Percentiles rank a stretch among this genome's conserved stretches.
Evolutionary conservation across 1,140 invertebrate genomes (phyloP).

Genomic region (Marisa cornuarietis): DNA sequence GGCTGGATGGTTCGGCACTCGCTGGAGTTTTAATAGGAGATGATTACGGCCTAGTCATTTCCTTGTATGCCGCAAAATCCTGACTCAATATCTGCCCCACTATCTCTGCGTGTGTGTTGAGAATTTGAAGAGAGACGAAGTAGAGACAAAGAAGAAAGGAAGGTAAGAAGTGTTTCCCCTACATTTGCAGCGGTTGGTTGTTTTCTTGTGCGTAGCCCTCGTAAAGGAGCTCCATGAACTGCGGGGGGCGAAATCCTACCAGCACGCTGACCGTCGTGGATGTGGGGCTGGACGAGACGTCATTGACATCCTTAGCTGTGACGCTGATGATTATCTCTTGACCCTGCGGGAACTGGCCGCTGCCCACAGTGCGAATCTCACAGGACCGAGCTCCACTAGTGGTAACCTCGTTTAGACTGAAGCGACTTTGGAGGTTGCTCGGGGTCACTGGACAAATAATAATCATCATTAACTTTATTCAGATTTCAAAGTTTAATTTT

Average conservation of each 20-base stretch:
- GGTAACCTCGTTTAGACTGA: background rate
- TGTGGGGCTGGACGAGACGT: background rate
- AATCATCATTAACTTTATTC: too few species aligned
- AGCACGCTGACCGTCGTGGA: conserved; percentile 32
- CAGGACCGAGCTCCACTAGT: background rate
- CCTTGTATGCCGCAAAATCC: too few species aligned
- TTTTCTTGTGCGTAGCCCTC: conserved; percentile 44
- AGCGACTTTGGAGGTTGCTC: background rate
- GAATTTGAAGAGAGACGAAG: too few species aligned
- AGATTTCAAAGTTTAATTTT: too few species aligned
- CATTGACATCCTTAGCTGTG: conserved; percentile 27
- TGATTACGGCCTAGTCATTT: too few species aligned
- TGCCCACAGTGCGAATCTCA: background rate
- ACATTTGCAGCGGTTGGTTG: conserved; percentile 42
- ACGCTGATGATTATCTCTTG: background rate
- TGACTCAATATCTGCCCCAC: too few species aligned
- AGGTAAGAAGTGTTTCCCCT: background rate
- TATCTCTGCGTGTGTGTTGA: too few species aligned
- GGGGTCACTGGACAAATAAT: conserved; percentile 7
- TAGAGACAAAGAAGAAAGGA: too few species aligned
- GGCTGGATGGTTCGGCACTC: too few species aligned
- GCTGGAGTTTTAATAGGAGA: too few species aligned
- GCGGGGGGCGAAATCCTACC: conserved; percentile 41
- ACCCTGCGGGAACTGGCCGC: background rate
- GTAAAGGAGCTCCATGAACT: conserved; percentile 45